Base-by-base conservation (phyloP, 2,888 invertebrate species). In the Beris chalybata region DNA sequence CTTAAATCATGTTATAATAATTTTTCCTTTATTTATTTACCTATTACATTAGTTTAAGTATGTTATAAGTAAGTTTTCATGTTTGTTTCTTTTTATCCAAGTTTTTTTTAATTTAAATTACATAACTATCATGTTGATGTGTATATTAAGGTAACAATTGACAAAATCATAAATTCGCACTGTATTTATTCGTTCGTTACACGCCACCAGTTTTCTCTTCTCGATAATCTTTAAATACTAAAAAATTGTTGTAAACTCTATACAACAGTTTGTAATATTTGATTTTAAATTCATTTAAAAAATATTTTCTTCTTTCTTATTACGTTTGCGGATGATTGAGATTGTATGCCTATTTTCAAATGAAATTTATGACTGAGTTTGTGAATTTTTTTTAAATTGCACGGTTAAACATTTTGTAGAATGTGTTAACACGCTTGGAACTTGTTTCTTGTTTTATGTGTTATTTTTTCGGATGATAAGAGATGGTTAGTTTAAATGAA, bases 51-150 rank as follows among this genome's bases (percentile, higher is more conserved):
- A 56, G 29, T 29, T 58, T 58, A 58, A 58, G 58, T 58, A 58
- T 45, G 44, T 58, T 58, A 45, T 58, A 58, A 58, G 58, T 58
- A 58, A 58, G 58, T 58, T 47, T 22, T 45, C 31, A 29, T 58
- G 44, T 44, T 45, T 58, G 44, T 44, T 45, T 58, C 45, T 58
- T 30, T 22, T 44, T 44, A 56, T 58, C 22, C 45, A 45, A 58
- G 47, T 45, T 58, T 58, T 45, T 58, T 58, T n/a, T 45, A 12
- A 4, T 38, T 38, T 9, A 38, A 38, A 38, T 38, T 47, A 58
- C 45, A 58, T 15, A 45, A 15, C 15, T 58, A 12, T 12, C 58
- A 56, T 44, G 7, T 56, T 56, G 56, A 56, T 56, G 58, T 58
- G 47, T 30, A 22, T 22, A 56, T 22, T 55, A 58, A 58, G 45